phyloP scores from a whole-genome alignment of 2,113 vertebrate genomes.

The Catharus minimus region DNA sequence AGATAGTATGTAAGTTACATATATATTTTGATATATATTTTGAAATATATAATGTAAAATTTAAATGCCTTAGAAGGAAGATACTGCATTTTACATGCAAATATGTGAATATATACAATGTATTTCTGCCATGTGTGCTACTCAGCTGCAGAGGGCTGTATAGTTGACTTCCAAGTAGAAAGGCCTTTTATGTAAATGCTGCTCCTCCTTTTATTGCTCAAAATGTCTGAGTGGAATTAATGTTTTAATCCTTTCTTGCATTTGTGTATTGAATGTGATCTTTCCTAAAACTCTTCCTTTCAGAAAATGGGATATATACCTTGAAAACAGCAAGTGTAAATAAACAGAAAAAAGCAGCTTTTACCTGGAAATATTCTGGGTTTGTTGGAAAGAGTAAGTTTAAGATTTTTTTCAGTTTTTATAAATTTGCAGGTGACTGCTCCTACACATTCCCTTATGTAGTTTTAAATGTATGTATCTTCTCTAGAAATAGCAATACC shows the following conservation, averaged over 20 bases:
- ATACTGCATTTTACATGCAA: too few species aligned
- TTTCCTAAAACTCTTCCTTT: not conserved
- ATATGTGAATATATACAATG: not conserved
- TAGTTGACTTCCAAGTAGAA: slow-evolving; percentile 3
- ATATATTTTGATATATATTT: not conserved
- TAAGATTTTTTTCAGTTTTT: not conserved
- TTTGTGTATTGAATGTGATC: not conserved
- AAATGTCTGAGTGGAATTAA: slow-evolving; percentile 17
- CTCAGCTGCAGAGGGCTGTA: slow-evolving; percentile 54
- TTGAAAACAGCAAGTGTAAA: not conserved
- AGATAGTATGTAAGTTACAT: not conserved
- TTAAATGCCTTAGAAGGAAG: too few species aligned
- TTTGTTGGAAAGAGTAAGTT: not conserved
- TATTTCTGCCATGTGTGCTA: not conserved
- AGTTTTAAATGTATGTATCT: not conserved
- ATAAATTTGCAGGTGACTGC: not conserved
- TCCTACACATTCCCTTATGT: not conserved
- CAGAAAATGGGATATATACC: not conserved
- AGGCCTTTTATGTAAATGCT: slow-evolving; percentile 34
- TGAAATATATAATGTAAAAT: too few species aligned
- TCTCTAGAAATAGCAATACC: not conserved
- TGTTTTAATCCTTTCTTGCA: slow-evolving; percentile 26
- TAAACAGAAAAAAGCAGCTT: not conserved
- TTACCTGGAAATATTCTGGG: not conserved
- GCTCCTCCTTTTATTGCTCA: not conserved